Evolutionary conservation across 2,113 vertebrate species (phyloP), one percentile per base, ranked within the genome.

Genomic region (Ovis aries): DNA sequence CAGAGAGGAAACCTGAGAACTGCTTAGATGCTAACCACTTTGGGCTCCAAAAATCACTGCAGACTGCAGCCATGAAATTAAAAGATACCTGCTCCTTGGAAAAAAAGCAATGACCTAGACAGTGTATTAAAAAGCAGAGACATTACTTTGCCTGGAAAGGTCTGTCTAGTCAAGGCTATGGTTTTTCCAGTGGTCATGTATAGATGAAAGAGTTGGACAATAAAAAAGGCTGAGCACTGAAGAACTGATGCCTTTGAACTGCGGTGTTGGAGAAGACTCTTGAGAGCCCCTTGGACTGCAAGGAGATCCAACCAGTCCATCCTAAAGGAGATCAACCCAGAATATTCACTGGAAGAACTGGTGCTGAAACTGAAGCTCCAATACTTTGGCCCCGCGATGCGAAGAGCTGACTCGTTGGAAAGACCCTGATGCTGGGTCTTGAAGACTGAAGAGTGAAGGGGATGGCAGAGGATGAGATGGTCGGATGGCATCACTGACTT

Each of bases 321-420:
- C 5, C 67, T 71, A 3, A 23, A 71, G 67, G 67, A 36, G 1
- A 36, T 36, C n/a, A 36, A 1, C 2, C n/a, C n/a, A 23, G n/a
- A 40, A 40, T 71, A 40, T 71, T 40, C n/a, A 71, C 19, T 71
- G 67, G n/a, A 71, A 71, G 19, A 3, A 71, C n/a, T 40, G 67
- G 23, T 36, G 19, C n/a, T 36, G n/a, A 71, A 71, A 12, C n/a
- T 36, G 9, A 36, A 71, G 9, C 64, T 71, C 64, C 19, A 71
- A 36, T 71, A 36, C 19, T 71, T 36, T 12, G 64, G 17, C 19
- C 7, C 23, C 9, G 1, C 1, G 8, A 71, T 40, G 19, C 0
- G 0, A 71, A 40, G 67, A 71, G 10, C n/a, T 71, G 10, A 40
- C 67, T 23, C 1, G 0, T 6, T 40, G 19, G n/a, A 71, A 71